These are phyloP conservation scores for Montipora cactus DNA, from an alignment of 64 coral and sea anemone genomes.

Conservation along the genomic window DNA sequence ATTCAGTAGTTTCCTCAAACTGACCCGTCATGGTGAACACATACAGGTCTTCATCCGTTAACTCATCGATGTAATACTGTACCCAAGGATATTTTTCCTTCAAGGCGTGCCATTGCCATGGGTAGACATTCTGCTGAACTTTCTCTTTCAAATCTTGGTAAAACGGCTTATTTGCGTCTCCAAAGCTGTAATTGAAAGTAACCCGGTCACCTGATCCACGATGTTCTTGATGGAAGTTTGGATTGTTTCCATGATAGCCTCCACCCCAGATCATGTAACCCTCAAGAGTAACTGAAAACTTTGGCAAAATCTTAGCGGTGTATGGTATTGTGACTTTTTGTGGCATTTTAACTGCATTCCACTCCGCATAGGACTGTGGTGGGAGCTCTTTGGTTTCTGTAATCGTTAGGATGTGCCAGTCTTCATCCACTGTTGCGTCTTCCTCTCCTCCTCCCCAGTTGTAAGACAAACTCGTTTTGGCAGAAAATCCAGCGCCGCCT, in stretches of 20 bases:
- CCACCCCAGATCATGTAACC: conserved; percentile 69
- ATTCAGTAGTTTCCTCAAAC: conserved; percentile 68
- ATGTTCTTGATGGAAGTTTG: conserved; percentile 45
- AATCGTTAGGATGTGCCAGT: conserved; percentile 57
- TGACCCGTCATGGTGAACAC: conserved; percentile 69
- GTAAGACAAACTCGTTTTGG: conserved; percentile 25
- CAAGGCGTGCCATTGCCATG: conserved; percentile 77
- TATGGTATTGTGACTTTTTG: conserved; percentile 64
- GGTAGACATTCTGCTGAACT: conserved; percentile 60
- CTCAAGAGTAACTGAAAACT: conserved; percentile 59
- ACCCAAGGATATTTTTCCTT: conserved; percentile 52
- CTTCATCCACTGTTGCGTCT: conserved; percentile 43
- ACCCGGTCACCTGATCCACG: conserved; percentile 37
- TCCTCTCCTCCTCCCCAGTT: conserved; percentile 40
- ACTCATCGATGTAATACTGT: conserved; percentile 40
- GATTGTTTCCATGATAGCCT: conserved; percentile 45
- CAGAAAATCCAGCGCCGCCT: conserved; percentile 46
- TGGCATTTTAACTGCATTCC: conserved; percentile 51
- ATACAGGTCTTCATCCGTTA: conserved; percentile 45
- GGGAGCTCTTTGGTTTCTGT: conserved; percentile 41
- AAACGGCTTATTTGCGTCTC: conserved; percentile 58
- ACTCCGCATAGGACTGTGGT: conserved; percentile 19
- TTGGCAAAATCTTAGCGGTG: conserved; percentile 63
- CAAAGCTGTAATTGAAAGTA: conserved; percentile 30
- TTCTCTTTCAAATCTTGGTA: conserved; percentile 73